Evolutionary conservation across 2,113 vertebrate species (phyloP), one percentile per base, ranked within the genome.

Genomic region (Phalacrocorax brasilianus): DNA sequence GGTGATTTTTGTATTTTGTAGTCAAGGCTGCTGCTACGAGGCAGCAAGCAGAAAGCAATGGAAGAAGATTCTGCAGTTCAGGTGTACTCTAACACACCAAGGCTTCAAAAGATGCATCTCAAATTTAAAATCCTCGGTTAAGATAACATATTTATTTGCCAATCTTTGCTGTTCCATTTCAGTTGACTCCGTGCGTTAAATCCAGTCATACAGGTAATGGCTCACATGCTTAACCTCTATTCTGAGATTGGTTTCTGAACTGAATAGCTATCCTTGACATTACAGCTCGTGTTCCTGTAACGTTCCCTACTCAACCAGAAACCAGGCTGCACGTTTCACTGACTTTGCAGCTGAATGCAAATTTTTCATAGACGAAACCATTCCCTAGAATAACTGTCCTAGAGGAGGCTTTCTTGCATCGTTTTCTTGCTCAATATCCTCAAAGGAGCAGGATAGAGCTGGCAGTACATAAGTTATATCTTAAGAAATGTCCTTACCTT

Each of bases 401-500:
- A 53, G 12, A 87, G 21, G 12, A 84, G 11, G 12, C 11, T 50
- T 82, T 77, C 59, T 70, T 78, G 49, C 79, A 78, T 86, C 56
- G 72, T 9, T 61, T 73, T 72, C 73, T 91, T 88, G 62, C n/a
- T 76, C 74, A 63, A 27, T 62, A 87, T 20, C 42, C 80, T 70
- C 84, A 82, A 80, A 83, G 38, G 63, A 87, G 49, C 21, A 35
- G 66, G 35, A 56, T 0, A 72, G 58, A 84, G 72, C 28, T 87
- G 83, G 67, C 52, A 95, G n/a, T 23, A 73, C 47, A 9, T 3
- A 6, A 33, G 7, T 14, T 79, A 3, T 56, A 21, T 32, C 76
- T 80, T 82, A 47, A 76, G 35, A 85, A 89, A 75, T 2, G 13
- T 62, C 32, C 97, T 98, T 98, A 99, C 99, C 99, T 99, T 99